Base-by-base conservation (phyloP, 2,888 invertebrate species). In the Agrochola circellaris region DNA sequence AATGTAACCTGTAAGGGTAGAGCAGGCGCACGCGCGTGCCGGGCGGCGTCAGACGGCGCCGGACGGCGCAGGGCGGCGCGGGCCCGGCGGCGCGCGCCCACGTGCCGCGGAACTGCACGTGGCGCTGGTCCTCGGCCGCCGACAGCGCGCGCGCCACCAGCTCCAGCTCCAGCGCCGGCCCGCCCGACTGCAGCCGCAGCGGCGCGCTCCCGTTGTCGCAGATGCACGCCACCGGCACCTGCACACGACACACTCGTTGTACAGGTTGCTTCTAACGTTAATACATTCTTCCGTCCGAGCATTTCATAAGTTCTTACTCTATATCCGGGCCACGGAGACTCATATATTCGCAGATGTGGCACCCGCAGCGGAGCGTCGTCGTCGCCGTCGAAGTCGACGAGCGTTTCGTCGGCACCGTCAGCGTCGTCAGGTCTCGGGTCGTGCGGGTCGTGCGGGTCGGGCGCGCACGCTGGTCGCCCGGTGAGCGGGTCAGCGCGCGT, bases 111-210 rank as follows among this genome's bases (percentile, higher is more conserved):
- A 98, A 98, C 95, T 98, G 98, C 73, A 99, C 97, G 90, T 98
- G 98, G 51, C 98, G 97, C 92, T 98, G 98, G 94, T 99, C 98
- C 94, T 99, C 98, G 70, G 97, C 97, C 73, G 98, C 97, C 89
- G 97, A 97, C 95, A 99, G 97, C 74, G 97, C 97, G 82, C 97
- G 97, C 81, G 98, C 97, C 89, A 97, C 97, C 93, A 98, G 98
- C 88, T 97, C 98, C 77, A 99, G 95, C 95, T 98, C 98, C 90
- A 99, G 96, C 65, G 98, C 97, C 15, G 92, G 92, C 30, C 94
- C 94, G 34, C 90, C 91, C 38, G 92, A 90, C 81, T 84, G 88
- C 75, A 95, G 71, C 38, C 85, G 88, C 85, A 95, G 90, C 79
- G 95, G 94, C 38, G 93, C 88, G 71, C 92, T 96, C 75, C 95